Percentiles rank a stretch among this genome's conserved stretches.
Evolutionary conservation across 1,140 invertebrate species (phyloP).

Genomic region (Drosophila santomea): DNA sequence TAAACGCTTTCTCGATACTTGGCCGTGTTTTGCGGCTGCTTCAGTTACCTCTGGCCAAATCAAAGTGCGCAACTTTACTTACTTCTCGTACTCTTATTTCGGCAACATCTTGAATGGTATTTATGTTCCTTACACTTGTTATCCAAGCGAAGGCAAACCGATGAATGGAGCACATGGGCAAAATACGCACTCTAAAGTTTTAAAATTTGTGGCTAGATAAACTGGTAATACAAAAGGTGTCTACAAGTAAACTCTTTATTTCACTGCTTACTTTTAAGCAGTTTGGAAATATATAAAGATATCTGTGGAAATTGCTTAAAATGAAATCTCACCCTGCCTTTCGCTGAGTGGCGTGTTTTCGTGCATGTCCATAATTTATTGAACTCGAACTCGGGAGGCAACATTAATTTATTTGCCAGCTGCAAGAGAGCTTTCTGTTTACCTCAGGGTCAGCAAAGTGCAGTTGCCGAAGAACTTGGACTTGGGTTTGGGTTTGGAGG

Average conservation of each 20-base stretch:
- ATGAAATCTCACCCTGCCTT: neutral
- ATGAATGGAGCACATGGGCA: neutral
- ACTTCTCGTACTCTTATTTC: conserved; percentile 24
- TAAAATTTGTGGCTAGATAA: neutral
- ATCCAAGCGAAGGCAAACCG: conserved; percentile 20
- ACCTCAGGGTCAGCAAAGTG: conserved; percentile 16
- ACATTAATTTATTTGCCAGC: conserved; percentile 31
- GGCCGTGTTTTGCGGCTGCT: conserved; percentile 4
- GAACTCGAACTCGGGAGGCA: conserved; percentile 15
- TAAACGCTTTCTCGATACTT: conserved; percentile 44
- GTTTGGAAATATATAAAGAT: neutral
- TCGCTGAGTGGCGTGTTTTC: neutral
- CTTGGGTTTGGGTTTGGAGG: neutral
- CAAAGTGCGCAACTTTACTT: conserved; percentile 18
- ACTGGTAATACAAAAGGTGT: neutral
- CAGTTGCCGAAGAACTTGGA: conserved; percentile 5
- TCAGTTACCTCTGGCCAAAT: conserved; percentile 27
- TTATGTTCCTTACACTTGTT: conserved; percentile 24
- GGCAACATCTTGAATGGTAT: conserved; percentile 36
- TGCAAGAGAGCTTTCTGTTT: conserved; percentile 15
- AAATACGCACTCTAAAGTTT: neutral
- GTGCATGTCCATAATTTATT: conserved; percentile 26
- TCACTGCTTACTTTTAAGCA: no score
- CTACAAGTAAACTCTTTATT: neutral
- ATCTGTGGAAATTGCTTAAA: neutral